These are phyloP conservation scores for Diacarnus erythraeanus DNA, from an alignment of 37 sponge, comb jelly and placozoan genomes.

Conservation along the genomic window DNA sequence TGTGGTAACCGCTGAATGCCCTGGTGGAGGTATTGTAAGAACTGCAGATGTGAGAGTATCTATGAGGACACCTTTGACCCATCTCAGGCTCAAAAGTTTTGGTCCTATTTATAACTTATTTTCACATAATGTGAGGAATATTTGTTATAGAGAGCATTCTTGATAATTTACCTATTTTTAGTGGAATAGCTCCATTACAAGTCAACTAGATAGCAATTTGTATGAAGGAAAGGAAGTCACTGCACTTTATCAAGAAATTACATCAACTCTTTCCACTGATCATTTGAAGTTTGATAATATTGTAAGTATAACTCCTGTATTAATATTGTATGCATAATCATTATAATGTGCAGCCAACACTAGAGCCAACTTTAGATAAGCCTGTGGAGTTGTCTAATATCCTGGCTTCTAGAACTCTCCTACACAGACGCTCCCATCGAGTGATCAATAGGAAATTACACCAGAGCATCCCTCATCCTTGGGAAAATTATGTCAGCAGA, in stretches of 20 bases:
- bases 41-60: conserved; percentile 74
- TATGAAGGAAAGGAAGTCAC: conserved; percentile 63
- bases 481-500: conserved; percentile 22
- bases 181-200: conserved; percentile 16
- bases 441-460: conserved; percentile 58
- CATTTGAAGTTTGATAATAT: conserved; percentile 63
- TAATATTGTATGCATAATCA: neutral
- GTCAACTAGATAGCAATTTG: conserved; percentile 73
- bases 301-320: no score
- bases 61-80: conserved; percentile 55
- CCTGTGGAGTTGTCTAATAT: conserved; percentile 42
- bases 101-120: conserved; percentile 75
- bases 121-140: conserved; percentile 56
- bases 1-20: conserved; percentile 25
- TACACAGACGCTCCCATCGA: conserved; percentile 49
- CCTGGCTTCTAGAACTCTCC: conserved; percentile 59
- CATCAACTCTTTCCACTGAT: conserved; percentile 50
- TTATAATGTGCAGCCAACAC: conserved; percentile 33
- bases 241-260: conserved; percentile 72
- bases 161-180: neutral
- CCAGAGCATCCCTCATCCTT: conserved; percentile 37
- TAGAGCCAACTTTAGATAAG: conserved; percentile 40
- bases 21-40: conserved; percentile 17
- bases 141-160: no score
- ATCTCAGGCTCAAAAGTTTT: conserved; percentile 52